Percentiles rank a stretch among this genome's conserved stretches.
phyloP scores from a whole-genome alignment of 1,140 invertebrate species.

The Marisa cornuarietis region DNA sequence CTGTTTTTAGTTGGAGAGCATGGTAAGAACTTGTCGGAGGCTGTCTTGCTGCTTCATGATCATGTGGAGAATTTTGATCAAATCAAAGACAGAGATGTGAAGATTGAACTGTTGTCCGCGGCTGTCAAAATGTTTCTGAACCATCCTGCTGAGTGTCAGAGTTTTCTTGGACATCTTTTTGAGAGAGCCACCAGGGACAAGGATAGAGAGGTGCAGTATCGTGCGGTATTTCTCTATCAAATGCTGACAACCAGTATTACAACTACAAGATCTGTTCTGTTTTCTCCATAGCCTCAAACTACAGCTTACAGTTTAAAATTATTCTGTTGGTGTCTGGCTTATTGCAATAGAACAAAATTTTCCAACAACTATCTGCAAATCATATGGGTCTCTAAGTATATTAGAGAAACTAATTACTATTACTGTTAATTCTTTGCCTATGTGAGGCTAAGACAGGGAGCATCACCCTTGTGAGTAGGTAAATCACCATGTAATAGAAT shows the following conservation, averaged over 20 bases:
- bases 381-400: too few species aligned
- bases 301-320: too few species aligned
- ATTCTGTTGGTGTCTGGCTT: too few species aligned
- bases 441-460: too few species aligned
- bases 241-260: slow-evolving; percentile 38
- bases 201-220: slow-evolving; percentile 36
- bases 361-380: too few species aligned
- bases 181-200: slow-evolving; percentile 36
- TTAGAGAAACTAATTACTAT: too few species aligned
- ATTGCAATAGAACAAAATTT: too few species aligned
- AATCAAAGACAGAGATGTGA: slow-evolving; percentile 28
- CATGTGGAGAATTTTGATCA: slow-evolving; percentile 36
- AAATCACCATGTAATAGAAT: too few species aligned
- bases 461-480: too few species aligned
- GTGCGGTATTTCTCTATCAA: slow-evolving; percentile 41
- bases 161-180: slow-evolving; percentile 40
- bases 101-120: slow-evolving; percentile 34
- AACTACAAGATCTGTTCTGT: slow-evolving; percentile 20
- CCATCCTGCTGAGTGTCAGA: slow-evolving; percentile 46
- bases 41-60: slow-evolving; percentile 42
- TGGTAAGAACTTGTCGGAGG: slow-evolving; percentile 30
- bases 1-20: slow-evolving; percentile 45
- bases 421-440: too few species aligned
- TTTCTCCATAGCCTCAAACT: neutral
- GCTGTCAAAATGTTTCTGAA: slow-evolving; percentile 39